These are phyloP conservation scores for Synanthedon andrenaeformis DNA, from an alignment of 2,888 invertebrate species.

Conservation along the genomic window DNA sequence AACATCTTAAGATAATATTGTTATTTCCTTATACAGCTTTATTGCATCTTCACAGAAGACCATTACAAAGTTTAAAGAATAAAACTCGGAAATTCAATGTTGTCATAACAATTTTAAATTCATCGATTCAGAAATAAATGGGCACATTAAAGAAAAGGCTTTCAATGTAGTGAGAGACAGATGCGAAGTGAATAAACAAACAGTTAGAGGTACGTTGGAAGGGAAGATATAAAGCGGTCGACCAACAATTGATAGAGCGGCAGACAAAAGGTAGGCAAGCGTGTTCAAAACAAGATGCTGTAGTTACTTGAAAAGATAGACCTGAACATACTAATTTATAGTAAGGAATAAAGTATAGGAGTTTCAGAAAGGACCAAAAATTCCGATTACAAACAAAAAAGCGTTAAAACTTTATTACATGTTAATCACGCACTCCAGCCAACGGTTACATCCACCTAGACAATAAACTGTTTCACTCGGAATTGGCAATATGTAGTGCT, in stretches of 20 bases:
- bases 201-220: conserved; percentile 9
- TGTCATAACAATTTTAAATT: background rate
- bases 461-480: too few species aligned
- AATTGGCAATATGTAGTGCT: too few species aligned
- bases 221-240: conserved; percentile 18
- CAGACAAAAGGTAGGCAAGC: conserved; percentile 18
- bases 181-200: conserved; percentile 10
- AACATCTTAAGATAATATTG: background rate
- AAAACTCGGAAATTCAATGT: background rate
- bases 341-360: too few species aligned
- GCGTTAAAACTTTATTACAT: too few species aligned
- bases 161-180: background rate
- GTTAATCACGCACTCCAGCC: too few species aligned
- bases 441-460: too few species aligned
- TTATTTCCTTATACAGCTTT: background rate
- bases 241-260: conserved; percentile 24
- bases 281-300: background rate
- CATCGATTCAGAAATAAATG: background rate
- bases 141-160: background rate
- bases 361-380: too few species aligned
- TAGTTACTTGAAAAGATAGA: background rate
- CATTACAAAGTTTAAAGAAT: background rate
- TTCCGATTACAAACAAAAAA: too few species aligned
- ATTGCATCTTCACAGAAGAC: too few species aligned
- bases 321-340: too few species aligned